Conservation (phyloP, 2,113 vertebrate species). For the Rhagologus leucostigma region DNA sequence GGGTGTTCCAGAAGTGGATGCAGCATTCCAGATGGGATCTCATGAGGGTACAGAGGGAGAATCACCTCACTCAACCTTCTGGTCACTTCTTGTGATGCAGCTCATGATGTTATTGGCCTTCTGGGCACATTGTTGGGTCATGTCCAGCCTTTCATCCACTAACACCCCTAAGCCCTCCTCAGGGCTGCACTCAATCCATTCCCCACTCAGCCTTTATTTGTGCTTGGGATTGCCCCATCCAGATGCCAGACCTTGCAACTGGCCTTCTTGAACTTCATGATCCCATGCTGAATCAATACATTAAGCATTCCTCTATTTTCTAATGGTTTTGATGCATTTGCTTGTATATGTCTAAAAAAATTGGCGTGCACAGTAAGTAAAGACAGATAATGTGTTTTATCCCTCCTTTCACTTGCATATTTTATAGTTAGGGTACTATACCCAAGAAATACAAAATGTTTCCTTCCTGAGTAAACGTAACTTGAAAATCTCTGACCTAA, state of each 20-base stretch:
- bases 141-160: not conserved
- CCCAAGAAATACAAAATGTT: not conserved
- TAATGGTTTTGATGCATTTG: not conserved
- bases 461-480: not conserved
- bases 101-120: not conserved
- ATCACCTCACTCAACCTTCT: not conserved
- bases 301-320: not conserved
- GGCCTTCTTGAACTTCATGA: not conserved
- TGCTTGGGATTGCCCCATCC: not conserved
- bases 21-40: not conserved
- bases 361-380: not conserved
- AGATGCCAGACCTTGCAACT: not conserved
- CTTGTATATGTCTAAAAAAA: not conserved
- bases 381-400: not conserved
- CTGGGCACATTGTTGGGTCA: not conserved
- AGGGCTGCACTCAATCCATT: not conserved
- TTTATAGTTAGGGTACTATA: not conserved
- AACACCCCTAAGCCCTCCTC: not conserved
- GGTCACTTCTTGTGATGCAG: not conserved
- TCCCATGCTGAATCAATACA: not conserved
- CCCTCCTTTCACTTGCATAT: not conserved
- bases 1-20: fast-evolving
- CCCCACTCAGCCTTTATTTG: not conserved
- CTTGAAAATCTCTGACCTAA: not conserved
- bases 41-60: not conserved